A percentile compares a stretch with the other conserved stretches of the same genome.
These are phyloP conservation scores for Loris lydekkerianus DNA, from an alignment of 2,797 vertebrate genomes.

Conservation along the genomic window DNA sequence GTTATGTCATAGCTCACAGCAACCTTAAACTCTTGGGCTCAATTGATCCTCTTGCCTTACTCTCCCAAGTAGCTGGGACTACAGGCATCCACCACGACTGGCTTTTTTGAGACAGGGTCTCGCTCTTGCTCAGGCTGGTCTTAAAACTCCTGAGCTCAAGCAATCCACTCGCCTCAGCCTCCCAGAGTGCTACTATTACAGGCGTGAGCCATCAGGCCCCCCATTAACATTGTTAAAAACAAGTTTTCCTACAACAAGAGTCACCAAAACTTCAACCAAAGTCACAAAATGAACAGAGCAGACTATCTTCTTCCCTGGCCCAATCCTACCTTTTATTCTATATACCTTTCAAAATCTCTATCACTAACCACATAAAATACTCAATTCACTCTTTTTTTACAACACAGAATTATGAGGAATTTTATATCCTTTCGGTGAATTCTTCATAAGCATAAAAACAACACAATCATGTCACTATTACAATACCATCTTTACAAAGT, in stretches of 20 bases:
- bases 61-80: no score
- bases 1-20: no score
- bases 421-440: constrained; percentile 1
- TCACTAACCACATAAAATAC: constrained; percentile 32
- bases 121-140: no score
- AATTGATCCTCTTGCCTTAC: no score
- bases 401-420: constrained; percentile 36
- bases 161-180: no score
- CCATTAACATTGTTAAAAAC: not conserved
- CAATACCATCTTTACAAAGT: not conserved
- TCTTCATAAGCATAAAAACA: constrained; percentile 52
- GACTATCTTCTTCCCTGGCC: not conserved
- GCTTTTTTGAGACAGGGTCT: no score
- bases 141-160: no score
- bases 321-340: not conserved
- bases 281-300: not conserved
- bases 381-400: not conserved
- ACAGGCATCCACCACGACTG: no score
- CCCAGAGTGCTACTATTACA: no score
- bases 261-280: constrained; percentile 21
- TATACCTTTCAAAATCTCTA: constrained; percentile 1
- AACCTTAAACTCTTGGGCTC: no score
- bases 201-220: no score
- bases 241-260: constrained; percentile 4
- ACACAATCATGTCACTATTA: constrained; percentile 14